phyloP scores from a whole-genome alignment of 2,888 invertebrate species.

The Tenodera sinensis region DNA sequence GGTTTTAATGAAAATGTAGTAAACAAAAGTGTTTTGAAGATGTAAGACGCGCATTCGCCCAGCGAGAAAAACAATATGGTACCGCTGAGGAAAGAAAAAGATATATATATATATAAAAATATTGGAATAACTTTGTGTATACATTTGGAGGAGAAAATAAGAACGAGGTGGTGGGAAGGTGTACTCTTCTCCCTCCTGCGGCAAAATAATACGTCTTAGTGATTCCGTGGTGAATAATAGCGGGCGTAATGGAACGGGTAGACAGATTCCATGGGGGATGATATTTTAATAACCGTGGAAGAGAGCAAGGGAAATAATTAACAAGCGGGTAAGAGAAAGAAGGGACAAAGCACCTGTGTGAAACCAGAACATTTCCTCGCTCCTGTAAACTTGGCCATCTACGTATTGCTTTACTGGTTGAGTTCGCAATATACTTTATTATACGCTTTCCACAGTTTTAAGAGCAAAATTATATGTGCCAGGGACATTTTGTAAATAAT shows the following conservation, averaged over 20 bases:
- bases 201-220: not conserved
- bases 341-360: not conserved
- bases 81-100: not conserved
- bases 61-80: not conserved
- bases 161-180: not conserved
- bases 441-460: no score
- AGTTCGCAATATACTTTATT: no score
- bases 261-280: not conserved
- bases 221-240: not conserved
- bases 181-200: not conserved
- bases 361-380: not conserved
- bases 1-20: not conserved
- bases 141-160: not conserved
- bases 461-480: no score
- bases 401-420: no score
- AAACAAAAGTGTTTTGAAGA: not conserved
- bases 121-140: not conserved
- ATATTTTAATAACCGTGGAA: not conserved
- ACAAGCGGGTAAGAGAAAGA: not conserved
- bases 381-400: not conserved
- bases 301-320: not conserved
- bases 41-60: not conserved
- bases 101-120: no score
- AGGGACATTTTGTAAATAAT: no score
- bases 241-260: not conserved